Base-by-base conservation (phyloP, 2,888 invertebrate genomes). In the Diploptera punctata region DNA sequence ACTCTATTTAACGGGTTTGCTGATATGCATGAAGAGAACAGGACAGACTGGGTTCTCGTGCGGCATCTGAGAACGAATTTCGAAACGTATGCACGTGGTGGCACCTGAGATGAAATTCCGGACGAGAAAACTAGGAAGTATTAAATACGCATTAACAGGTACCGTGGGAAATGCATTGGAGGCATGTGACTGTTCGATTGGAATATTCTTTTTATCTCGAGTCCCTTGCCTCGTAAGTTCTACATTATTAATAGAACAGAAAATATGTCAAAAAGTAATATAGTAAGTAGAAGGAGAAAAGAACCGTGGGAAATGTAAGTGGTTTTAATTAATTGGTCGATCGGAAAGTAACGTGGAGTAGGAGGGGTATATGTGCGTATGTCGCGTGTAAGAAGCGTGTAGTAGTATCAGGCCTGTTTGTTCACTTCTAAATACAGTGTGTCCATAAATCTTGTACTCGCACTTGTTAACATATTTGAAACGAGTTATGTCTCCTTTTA, bases 401-500 rank as follows among this genome's bases (percentile, higher is more conserved):
- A 29, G 31, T n/a, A 29, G 33, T 10, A 7, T 33, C 33, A 2
- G 2, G 13, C 57, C 5, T n/a, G 31, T 57, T 57, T 29, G 29
- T 29, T 57, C 57, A 31, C 57, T 31, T 57, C 57, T 57, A 29
- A 57, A 57, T 29, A 10, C 57, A 57, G 31, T n/a, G 29, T n/a
- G 57, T 29, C 24, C 26, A 54, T 29, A 26, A 26, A 24, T 54
- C 54, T 54, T 54, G 54, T 9, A 7, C 10, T 29, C 26, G 29
- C 29, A 29, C 57, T 13, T 47, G 47, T 47, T 57, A 29, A 13
- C 10, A 57, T n/a, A n/a, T 19, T 3, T n/a, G n/a, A 29, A 29
- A 57, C 57, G 29, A 57, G 57, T 57, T 57, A 29, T 29, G 13
- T 57, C 29, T 4, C 4, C 21, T n/a, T 9, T 24, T 7, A 47